These are phyloP conservation scores for Melipona bicolor DNA, from an alignment of 2,888 invertebrate genomes.

Conservation along the genomic window DNA sequence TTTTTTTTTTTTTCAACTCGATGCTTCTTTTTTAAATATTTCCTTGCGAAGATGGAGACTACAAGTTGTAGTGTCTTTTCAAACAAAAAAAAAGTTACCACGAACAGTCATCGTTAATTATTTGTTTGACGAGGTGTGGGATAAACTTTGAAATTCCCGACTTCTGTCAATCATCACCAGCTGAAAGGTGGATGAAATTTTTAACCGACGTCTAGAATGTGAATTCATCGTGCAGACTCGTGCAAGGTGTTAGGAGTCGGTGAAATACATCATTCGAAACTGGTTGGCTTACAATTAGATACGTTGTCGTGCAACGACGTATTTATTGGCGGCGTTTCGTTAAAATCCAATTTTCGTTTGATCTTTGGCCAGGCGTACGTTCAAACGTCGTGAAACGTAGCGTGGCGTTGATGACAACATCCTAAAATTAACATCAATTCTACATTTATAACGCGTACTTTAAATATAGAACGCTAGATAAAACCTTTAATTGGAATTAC, in stretches of 20 bases:
- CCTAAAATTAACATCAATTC: constrained; percentile 28
- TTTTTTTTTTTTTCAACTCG: too few species aligned
- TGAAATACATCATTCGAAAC: constrained; percentile 32
- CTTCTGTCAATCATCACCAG: neutral
- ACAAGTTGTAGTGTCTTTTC: neutral
- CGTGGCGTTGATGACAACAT: constrained; percentile 22
- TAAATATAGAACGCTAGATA: neutral
- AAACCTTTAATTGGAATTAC: constrained; percentile 13
- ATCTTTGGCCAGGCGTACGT: constrained; percentile 33
- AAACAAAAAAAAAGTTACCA: neutral
- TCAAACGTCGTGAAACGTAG: neutral
- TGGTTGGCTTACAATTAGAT: constrained; percentile 17
- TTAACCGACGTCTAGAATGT: neutral
- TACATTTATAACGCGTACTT: constrained; percentile 4
- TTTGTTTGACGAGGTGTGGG: neutral
- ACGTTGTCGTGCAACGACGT: constrained; percentile 19
- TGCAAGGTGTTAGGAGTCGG: neutral
- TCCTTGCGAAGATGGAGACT: neutral
- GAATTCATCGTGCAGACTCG: neutral
- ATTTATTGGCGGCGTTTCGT: constrained; percentile 20
- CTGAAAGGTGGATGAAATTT: constrained; percentile 7
- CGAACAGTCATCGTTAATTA: too few species aligned
- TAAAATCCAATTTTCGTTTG: constrained; percentile 37
- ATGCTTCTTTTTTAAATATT: neutral
- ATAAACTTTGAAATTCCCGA: constrained; percentile 9